These are phyloP conservation scores for Euphydryas editha DNA, from an alignment of 2,888 invertebrate genomes.

Conservation along the genomic window DNA sequence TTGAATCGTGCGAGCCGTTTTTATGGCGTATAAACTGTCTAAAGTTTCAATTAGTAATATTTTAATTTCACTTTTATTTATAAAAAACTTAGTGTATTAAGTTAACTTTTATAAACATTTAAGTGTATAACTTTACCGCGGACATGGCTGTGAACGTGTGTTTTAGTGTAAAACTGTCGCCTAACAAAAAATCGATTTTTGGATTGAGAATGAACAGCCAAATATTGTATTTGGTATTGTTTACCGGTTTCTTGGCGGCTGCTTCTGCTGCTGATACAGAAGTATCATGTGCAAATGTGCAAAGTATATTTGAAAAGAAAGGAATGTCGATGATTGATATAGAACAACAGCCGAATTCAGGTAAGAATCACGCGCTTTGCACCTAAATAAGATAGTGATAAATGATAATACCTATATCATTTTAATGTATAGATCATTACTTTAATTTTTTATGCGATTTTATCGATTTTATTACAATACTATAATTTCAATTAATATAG, in stretches of 20 bases:
- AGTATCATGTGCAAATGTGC: constrained; percentile 79
- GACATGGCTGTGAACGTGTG: constrained; percentile 80
- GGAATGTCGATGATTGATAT: constrained; percentile 78
- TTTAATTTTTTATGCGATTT: constrained; percentile 17
- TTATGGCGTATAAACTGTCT: constrained; percentile 48
- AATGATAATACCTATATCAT: constrained; percentile 57
- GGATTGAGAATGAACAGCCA: constrained; percentile 75
- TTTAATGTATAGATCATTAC: constrained; percentile 15
- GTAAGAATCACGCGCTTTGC: constrained; percentile 68
- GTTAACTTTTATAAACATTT: constrained; percentile 54
- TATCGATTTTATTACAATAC: constrained; percentile 6
- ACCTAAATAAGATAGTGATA: constrained; percentile 59
- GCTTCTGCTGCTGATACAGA: constrained; percentile 67
- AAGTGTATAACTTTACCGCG: constrained; percentile 49
- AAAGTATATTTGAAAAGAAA: constrained; percentile 77
- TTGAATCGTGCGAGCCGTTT: constrained; percentile 59
- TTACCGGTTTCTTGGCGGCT: constrained; percentile 65
- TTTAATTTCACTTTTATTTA: constrained; percentile 59
- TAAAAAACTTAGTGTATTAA: constrained; percentile 53
- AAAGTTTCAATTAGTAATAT: constrained; percentile 49
- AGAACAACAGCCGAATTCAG: constrained; percentile 79
- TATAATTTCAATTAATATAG: neutral
- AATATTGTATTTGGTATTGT: constrained; percentile 76
- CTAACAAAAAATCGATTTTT: constrained; percentile 82
- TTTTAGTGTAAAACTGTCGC: constrained; percentile 78